Conservation (phyloP, 2,113 vertebrate species). For the Macheiramphus alcinus region DNA sequence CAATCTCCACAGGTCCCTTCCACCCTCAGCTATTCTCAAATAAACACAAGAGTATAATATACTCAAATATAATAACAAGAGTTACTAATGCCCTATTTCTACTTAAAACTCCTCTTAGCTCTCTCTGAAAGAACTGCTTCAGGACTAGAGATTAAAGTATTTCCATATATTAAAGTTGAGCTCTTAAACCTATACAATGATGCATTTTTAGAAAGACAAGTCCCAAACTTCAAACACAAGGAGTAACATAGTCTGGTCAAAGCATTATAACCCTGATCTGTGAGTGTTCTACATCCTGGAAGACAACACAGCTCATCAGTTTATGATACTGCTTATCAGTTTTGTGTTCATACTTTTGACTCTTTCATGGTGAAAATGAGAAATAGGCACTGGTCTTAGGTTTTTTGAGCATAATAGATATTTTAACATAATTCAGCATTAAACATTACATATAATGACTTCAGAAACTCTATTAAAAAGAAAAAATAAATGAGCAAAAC, state of each 20-base stretch:
- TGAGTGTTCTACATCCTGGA: background rate
- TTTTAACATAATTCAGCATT: background rate
- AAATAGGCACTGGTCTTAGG: accelerated
- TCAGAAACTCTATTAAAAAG: background rate
- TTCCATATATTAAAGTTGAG: accelerated
- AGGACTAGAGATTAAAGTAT: background rate
- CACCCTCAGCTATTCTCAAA: background rate
- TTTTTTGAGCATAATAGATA: background rate
- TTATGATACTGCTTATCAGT: background rate
- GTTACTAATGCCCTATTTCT: background rate
- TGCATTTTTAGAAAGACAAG: background rate
- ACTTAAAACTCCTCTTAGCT: background rate
- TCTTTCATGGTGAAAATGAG: background rate
- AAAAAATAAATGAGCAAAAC: background rate
- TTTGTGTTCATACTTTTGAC: background rate
- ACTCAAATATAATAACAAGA: background rate
- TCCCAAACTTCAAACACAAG: background rate
- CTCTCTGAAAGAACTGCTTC: background rate
- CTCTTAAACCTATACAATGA: background rate
- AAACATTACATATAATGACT: background rate
- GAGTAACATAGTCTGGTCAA: accelerated
- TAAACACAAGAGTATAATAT: background rate
- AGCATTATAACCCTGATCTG: background rate
- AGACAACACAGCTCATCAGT: too few species aligned
- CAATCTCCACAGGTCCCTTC: background rate